Percentiles rank a stretch among this genome's conserved stretches.
Conservation (phyloP, 2,113 vertebrate genomes). For the Psilopsiagon aymara region DNA sequence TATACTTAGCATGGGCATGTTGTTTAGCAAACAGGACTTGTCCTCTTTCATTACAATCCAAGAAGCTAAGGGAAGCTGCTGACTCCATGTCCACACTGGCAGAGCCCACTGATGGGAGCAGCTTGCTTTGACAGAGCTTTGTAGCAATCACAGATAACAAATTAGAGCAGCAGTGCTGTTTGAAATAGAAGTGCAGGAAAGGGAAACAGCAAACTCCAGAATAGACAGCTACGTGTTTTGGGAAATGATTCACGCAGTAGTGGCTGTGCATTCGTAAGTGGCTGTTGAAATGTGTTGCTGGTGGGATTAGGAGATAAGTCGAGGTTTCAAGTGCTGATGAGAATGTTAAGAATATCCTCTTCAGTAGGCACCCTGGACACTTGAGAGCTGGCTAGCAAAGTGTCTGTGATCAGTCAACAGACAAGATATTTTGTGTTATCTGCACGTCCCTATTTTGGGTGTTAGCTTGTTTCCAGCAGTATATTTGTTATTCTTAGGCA, state of each 20-base stretch:
- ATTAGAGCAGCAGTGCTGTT: not conserved
- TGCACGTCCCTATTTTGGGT: not conserved
- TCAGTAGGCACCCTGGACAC: conserved; percentile 3
- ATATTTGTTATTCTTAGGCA: not conserved
- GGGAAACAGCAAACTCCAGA: not conserved
- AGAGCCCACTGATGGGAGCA: not conserved
- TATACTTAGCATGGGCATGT: not conserved
- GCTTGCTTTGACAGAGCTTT: not conserved
- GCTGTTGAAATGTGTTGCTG: conserved; percentile 68
- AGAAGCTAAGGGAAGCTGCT: not conserved
- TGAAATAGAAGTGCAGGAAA: not conserved
- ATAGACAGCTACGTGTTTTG: conserved; percentile 33
- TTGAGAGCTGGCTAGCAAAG: conserved; percentile 29
- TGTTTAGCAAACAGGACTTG: not conserved
- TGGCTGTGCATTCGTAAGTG: conserved; percentile 43
- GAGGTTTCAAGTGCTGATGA: conserved; percentile 59
- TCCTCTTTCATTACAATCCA: not conserved
- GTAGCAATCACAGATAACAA: conserved; percentile 33
- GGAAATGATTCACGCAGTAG: conserved; percentile 1
- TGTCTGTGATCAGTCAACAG: not conserved
- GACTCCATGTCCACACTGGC: not conserved
- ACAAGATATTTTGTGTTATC: not conserved
- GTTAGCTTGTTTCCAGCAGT: not conserved
- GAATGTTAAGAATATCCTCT: conserved; percentile 62
- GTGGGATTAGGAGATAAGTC: conserved; percentile 59